Evolutionary conservation across 2,113 vertebrate species (phyloP).

Genomic region (Neotoma lepida): DNA sequence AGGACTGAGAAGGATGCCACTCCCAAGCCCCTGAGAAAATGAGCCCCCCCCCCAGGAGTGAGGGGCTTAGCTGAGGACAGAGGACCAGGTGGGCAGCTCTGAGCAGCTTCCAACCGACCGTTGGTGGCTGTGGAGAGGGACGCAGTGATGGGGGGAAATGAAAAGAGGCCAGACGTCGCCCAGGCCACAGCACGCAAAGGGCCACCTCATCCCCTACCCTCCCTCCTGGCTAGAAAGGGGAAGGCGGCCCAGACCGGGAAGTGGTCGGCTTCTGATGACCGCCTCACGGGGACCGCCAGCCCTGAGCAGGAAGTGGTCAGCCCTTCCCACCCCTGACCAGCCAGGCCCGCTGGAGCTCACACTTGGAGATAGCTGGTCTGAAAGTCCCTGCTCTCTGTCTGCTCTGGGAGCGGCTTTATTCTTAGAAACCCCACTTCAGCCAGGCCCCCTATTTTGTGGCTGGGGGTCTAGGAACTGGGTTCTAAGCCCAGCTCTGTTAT

Average conservation of each 20-base stretch:
- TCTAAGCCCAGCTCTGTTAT: neutral
- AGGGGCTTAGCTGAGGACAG: neutral
- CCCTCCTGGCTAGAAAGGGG: constrained; percentile 88
- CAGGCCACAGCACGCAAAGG: constrained; percentile 87
- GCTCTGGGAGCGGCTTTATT: constrained; percentile 56
- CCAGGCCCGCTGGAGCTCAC: constrained; percentile 62
- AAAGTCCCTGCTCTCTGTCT: constrained; percentile 72
- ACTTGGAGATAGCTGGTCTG: constrained; percentile 57
- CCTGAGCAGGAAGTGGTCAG: constrained; percentile 74
- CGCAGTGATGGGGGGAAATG: neutral
- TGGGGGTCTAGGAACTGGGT: constrained; percentile 28
- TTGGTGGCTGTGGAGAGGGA: constrained; percentile 71
- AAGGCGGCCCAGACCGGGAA: constrained; percentile 89
- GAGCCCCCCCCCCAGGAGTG: neutral
- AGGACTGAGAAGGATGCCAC: neutral
- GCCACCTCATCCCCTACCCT: constrained; percentile 73
- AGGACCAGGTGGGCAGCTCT: constrained; percentile 39
- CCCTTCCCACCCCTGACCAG: constrained; percentile 46
- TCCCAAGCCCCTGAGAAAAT: neutral
- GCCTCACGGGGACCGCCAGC: constrained; percentile 76
- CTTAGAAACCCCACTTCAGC: constrained; percentile 50
- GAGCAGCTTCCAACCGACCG: constrained; percentile 73
- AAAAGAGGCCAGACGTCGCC: constrained; percentile 81
- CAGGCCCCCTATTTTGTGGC: neutral
- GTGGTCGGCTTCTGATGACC: constrained; percentile 89